phyloP scores from a whole-genome alignment of 2,113 vertebrate species.

The Chiloscyllium plagiosum region DNA sequence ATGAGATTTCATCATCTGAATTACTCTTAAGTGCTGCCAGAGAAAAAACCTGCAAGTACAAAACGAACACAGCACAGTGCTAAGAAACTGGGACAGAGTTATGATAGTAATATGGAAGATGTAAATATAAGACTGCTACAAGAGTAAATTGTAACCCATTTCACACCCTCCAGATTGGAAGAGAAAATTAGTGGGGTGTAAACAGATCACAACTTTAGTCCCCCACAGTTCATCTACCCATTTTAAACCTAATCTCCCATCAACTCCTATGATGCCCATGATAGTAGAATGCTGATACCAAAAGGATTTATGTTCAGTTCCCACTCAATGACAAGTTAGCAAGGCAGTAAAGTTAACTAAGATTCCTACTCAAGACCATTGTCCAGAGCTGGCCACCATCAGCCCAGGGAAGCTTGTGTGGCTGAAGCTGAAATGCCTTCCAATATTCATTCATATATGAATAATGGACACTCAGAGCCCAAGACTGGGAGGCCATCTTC shows the following conservation, averaged over 20 bases:
- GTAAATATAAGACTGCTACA: neutral
- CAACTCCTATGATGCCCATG: neutral
- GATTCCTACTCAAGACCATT: neutral
- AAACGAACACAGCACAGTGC: neutral
- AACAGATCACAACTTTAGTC: neutral
- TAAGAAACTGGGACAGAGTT: neutral
- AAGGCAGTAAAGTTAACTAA: neutral
- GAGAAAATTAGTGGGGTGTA: neutral
- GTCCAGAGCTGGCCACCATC: neutral
- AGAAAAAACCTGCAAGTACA: slow-evolving; percentile 1
- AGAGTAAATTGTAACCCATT: neutral
- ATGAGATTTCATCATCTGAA: slow-evolving; percentile 3
- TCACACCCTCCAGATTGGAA: neutral
- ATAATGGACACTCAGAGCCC: neutral
- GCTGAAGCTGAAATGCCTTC: neutral
- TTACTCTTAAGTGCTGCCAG: neutral
- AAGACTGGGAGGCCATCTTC: neutral
- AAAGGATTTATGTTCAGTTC: neutral
- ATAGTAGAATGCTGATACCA: neutral
- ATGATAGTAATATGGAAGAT: neutral
- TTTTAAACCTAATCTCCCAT: neutral
- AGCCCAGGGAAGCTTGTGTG: neutral
- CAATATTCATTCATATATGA: neutral
- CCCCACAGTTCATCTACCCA: neutral
- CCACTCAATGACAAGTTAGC: neutral